These are phyloP conservation scores for Catocala sponsa DNA, from an alignment of 2,888 invertebrate species.

Conservation along the genomic window DNA sequence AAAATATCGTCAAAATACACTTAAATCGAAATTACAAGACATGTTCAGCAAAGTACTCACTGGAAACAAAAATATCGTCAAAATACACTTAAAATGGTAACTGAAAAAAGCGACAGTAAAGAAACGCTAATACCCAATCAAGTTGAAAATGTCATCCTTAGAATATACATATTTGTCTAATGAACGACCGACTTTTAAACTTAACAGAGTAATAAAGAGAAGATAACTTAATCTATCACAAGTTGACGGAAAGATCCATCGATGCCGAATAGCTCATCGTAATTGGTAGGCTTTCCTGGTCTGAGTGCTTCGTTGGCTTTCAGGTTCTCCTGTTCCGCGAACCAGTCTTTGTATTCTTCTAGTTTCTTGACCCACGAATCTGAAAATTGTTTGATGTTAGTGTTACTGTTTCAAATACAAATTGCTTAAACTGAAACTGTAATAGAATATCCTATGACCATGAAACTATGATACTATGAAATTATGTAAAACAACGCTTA, in stretches of 20 bases:
- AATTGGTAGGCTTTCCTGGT: constrained; percentile 95
- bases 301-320: constrained; percentile 94
- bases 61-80: constrained; percentile 33
- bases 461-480: too few relatives aligned
- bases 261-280: constrained; percentile 95
- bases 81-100: constrained; percentile 61
- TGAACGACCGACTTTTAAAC: constrained; percentile 33
- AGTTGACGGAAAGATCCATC: constrained; percentile 96
- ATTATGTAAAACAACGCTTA: too few relatives aligned
- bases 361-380: constrained; percentile 94
- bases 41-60: constrained; percentile 25
- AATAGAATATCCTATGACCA: too few relatives aligned
- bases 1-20: constrained; percentile 43
- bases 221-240: constrained; percentile 90
- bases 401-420: neutral
- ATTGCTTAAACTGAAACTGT: too few relatives aligned
- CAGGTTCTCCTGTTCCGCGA: constrained; percentile 92
- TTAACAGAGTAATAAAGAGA: constrained; percentile 29
- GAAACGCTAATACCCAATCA: constrained; percentile 51
- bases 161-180: constrained; percentile 3
- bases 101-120: constrained; percentile 70
- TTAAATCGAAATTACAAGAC: constrained; percentile 20
- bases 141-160: constrained; percentile 38
- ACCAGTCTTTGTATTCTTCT: constrained; percentile 93
- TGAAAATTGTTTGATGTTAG: constrained; percentile 63